These are phyloP conservation scores for Cavia aperea DNA, from an alignment of 2,113 vertebrate species.

Conservation along the genomic window DNA sequence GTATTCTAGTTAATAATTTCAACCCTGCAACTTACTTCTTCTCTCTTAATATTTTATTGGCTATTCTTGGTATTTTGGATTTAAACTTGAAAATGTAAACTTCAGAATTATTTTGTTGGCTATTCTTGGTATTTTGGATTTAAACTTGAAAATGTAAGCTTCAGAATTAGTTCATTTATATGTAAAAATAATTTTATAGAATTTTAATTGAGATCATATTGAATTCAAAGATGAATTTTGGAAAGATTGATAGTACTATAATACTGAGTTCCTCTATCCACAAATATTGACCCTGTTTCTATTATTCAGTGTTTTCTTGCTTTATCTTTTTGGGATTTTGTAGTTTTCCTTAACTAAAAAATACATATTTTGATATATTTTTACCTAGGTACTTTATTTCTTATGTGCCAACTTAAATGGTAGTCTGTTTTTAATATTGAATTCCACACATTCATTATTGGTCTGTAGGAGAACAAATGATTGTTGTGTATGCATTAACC, in stretches of 20 bases:
- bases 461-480: neutral
- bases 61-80: neutral
- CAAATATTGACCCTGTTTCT: neutral
- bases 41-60: neutral
- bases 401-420: neutral
- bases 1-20: neutral
- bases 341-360: neutral
- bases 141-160: neutral
- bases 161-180: neutral
- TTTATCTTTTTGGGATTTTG: neutral
- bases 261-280: neutral
- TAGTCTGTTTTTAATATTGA: neutral
- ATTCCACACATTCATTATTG: neutral
- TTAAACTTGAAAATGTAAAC: neutral
- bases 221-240: neutral
- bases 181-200: neutral
- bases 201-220: neutral
- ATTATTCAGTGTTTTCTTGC: neutral
- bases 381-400: neutral
- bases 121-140: neutral
- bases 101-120: neutral
- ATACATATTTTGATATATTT: neutral
- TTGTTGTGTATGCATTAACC: neutral
- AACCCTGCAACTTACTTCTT: neutral
- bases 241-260: neutral